Conservation (phyloP, 1,140 invertebrate species). For the Oreohelix idahoensis region DNA sequence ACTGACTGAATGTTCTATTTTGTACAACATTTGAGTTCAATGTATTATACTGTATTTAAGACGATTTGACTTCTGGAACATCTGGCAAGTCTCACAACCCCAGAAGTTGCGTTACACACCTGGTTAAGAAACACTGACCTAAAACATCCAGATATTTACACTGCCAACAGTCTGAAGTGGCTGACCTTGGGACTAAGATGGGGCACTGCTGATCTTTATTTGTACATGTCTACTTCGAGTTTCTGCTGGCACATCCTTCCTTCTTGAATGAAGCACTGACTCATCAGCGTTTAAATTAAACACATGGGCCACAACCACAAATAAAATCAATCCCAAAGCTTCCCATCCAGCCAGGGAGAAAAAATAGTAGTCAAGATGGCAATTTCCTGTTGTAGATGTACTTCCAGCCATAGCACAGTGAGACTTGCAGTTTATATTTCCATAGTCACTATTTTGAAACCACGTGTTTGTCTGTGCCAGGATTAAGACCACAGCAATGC, state of each 20-base stretch:
- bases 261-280: background rate
- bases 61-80: too few species aligned
- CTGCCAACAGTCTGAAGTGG: too few species aligned
- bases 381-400: conserved; percentile 31
- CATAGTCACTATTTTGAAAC: conserved; percentile 66
- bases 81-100: too few species aligned
- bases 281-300: conserved; percentile 42
- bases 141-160: too few species aligned
- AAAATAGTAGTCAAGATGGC: conserved; percentile 75
- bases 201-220: background rate
- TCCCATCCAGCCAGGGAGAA: conserved; percentile 74
- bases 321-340: conserved; percentile 66
- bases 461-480: conserved; percentile 62
- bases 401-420: conserved; percentile 16
- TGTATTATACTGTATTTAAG: too few species aligned
- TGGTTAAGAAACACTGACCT: too few species aligned
- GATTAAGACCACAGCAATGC: conserved; percentile 67
- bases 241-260: background rate
- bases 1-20: too few species aligned
- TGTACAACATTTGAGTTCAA: too few species aligned
- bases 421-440: conserved; percentile 73
- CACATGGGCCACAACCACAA: conserved; percentile 60
- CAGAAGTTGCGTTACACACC: too few species aligned
- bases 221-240: background rate
- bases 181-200: too few species aligned